Base-by-base conservation (phyloP, 2,888 invertebrate genomes). In the Drosophila seclusa region DNA sequence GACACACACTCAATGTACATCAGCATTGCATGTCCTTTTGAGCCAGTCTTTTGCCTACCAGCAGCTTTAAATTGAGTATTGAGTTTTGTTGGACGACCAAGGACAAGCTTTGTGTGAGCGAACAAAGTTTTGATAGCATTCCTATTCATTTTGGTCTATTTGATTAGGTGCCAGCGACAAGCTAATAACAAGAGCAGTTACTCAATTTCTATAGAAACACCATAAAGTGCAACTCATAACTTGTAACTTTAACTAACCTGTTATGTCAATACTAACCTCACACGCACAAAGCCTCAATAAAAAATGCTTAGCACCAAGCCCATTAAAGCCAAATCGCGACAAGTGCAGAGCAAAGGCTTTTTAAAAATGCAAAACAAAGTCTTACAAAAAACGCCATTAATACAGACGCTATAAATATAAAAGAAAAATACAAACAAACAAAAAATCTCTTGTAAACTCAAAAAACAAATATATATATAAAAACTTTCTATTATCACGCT, bases 401-500 rank as follows among this genome's bases (percentile, higher is more conserved):
- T 59, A 74, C 54, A 72, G 48, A 74, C 59, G 53, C 53, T 71
- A 65, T 55, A 76, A 70, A 67, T 66, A 71, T 50, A 74, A 65
- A 61, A 73, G 57, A 71, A 74, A 63, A 54, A 67, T 65, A 75
- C 78, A 67, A 68, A 49, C 18, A 75, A 73, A 67, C 71, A 70
- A 61, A 68, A 72, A 68, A 63, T 65, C 21, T 76, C 59, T 80
- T 83, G 71, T 79, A 80, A 86, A 90, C 86, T 83, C 80, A 80
- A 80, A 85, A 83, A 84, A 78, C 60, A 83, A 80, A 87, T 75
- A 77, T 82, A 77, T 82, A 83, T 83, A 78, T 81, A 90, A 81
- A 85, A 87, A 81, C 72, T 83, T 83, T 91, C 86, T 90, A 88
- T 91, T 91, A 90, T 90, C 91, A 87, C 88, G 87, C 87, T 92